Percentiles rank a stretch among this genome's conserved stretches.
phyloP scores from a whole-genome alignment of 2,797 vertebrate genomes.

The Trachurus trachurus region DNA sequence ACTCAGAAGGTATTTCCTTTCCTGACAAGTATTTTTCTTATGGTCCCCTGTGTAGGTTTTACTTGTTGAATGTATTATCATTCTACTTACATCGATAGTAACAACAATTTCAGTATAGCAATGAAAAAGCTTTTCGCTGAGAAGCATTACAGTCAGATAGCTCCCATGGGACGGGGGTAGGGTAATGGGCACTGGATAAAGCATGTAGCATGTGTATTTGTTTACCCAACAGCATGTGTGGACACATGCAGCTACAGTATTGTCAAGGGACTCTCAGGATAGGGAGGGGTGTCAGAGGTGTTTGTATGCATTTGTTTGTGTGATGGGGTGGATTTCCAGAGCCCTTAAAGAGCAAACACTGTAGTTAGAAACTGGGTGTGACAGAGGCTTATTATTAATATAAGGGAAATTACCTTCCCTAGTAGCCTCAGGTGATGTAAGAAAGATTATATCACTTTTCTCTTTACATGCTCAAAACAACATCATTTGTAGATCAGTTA shows the following conservation, averaged over 20 bases:
- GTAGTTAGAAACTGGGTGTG: slow-evolving; percentile 39
- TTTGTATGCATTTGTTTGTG: slow-evolving; percentile 37
- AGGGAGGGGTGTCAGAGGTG: slow-evolving; percentile 44
- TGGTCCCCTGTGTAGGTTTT: not conserved
- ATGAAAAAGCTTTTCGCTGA: slow-evolving; percentile 13
- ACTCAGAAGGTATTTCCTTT: not conserved
- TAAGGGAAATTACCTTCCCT: slow-evolving; percentile 40
- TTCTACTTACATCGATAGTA: not conserved
- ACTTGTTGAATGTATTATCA: not conserved
- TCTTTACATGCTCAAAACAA: slow-evolving; percentile 9
- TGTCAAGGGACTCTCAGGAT: slow-evolving; percentile 26
- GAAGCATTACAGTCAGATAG: not conserved
- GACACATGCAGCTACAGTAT: slow-evolving; percentile 36
- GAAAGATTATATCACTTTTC: slow-evolving; percentile 23
- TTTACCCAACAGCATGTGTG: slow-evolving; percentile 58
- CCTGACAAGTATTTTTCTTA: not conserved
- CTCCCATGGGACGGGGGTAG: not conserved
- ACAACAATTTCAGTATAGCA: not conserved
- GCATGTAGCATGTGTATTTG: slow-evolving; percentile 45
- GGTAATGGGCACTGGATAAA: slow-evolving; percentile 20
- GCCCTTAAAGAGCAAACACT: slow-evolving; percentile 41
- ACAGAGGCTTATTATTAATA: slow-evolving; percentile 40
- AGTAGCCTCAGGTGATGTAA: slow-evolving; percentile 32
- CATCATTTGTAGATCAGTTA: not conserved
- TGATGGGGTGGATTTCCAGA: slow-evolving; percentile 26